Conservation (phyloP, 2,888 invertebrate genomes). For the Drosophila tanythrix region DNA sequence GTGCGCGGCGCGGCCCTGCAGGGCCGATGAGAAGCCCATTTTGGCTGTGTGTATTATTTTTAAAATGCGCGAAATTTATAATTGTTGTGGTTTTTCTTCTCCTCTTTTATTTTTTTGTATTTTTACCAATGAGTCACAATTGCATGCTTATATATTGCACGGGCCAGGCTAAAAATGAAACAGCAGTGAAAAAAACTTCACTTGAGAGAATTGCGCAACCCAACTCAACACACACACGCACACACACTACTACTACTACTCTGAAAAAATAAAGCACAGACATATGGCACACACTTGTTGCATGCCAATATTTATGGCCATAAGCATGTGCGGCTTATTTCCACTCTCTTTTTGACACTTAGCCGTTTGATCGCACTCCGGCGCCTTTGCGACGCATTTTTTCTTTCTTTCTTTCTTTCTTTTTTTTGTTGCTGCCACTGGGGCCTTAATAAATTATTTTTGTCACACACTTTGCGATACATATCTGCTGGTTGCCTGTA, state of each 20-base stretch:
- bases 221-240: conserved; percentile 13
- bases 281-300: conserved; percentile 77
- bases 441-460: conserved; percentile 62
- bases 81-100: conserved; percentile 23
- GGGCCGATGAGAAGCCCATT: conserved; percentile 94
- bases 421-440: conserved; percentile 16
- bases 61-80: conserved; percentile 16
- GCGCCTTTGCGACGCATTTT: conserved; percentile 17
- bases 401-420: neutral
- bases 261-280: conserved; percentile 26
- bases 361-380: conserved; percentile 13
- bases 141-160: conserved; percentile 21
- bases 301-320: conserved; percentile 55
- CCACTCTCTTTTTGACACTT: conserved; percentile 50
- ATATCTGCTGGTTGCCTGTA: neutral
- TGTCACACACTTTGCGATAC: conserved; percentile 56
- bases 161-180: conserved; percentile 36
- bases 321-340: conserved; percentile 39
- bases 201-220: conserved; percentile 50
- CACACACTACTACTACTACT: conserved; percentile 1
- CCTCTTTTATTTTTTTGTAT: conserved; percentile 6
- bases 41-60: conserved; percentile 23
- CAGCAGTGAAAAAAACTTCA: conserved; percentile 32
- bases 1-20: conserved; percentile 95
- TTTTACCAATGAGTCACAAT: conserved; percentile 56